Conservation (phyloP, 1,140 invertebrate species). For the Diorhabda elongata region DNA sequence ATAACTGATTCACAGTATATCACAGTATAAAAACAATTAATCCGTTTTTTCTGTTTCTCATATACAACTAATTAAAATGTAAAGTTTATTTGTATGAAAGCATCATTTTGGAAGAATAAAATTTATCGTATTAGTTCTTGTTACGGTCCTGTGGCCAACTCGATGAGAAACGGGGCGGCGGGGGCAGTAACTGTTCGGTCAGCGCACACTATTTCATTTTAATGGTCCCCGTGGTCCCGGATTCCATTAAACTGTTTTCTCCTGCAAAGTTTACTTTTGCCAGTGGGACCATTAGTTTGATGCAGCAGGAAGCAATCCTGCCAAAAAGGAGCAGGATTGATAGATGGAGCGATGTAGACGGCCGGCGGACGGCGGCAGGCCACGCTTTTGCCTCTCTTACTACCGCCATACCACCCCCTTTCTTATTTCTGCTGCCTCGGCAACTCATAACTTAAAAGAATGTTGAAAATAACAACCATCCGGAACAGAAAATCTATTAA, state of each 20-base stretch:
- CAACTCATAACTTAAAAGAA: constrained; percentile 34
- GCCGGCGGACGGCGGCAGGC: constrained; percentile 14
- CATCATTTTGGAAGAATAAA: too few relatives aligned
- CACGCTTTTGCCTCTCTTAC: constrained; percentile 15
- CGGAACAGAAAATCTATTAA: constrained; percentile 1
- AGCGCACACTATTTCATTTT: constrained; percentile 49
- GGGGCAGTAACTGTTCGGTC: constrained; percentile 33
- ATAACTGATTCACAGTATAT: too few relatives aligned
- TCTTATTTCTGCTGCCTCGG: constrained; percentile 38
- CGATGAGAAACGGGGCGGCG: constrained; percentile 4
- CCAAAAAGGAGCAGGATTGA: constrained; percentile 42
- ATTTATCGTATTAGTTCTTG: too few relatives aligned
- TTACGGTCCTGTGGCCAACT: neutral
- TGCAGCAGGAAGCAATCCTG: constrained; percentile 47
- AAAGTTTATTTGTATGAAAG: too few relatives aligned
- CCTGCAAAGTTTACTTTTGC: constrained; percentile 47
- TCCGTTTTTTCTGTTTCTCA: too few relatives aligned
- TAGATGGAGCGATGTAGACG: constrained; percentile 35
- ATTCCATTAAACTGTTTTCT: constrained; percentile 50
- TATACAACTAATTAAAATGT: too few relatives aligned
- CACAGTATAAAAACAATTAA: too few relatives aligned
- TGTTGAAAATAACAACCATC: neutral
- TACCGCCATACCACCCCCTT: neutral
- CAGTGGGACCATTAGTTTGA: constrained; percentile 48
- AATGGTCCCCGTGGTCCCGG: constrained; percentile 48